Percentiles rank a stretch among this genome's conserved stretches.
Evolutionary conservation across 1,140 invertebrate genomes (phyloP).

Genomic region (Eciton burchellii): DNA sequence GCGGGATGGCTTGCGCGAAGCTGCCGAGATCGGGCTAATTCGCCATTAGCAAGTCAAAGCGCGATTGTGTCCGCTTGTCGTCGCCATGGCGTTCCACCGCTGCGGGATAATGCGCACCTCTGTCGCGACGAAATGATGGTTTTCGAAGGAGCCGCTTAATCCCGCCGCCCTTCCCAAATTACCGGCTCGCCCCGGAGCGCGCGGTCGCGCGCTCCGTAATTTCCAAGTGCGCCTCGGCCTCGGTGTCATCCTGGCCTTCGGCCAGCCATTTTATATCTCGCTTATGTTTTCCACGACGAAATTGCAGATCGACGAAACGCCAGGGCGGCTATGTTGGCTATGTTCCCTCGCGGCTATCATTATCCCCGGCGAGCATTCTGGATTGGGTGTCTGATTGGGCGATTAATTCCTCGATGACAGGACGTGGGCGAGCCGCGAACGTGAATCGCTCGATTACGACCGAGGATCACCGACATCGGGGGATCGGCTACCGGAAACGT

Average conservation of each 20-base stretch:
- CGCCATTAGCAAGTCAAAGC: constrained; percentile 74
- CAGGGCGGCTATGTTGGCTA: constrained; percentile 60
- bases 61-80: constrained; percentile 38
- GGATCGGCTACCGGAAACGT: neutral
- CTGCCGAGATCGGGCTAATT: constrained; percentile 23
- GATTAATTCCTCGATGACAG: constrained; percentile 64
- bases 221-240: constrained; percentile 73
- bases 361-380: constrained; percentile 51
- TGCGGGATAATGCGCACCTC: constrained; percentile 65
- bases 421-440: constrained; percentile 55
- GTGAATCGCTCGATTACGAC: neutral
- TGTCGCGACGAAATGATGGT: constrained; percentile 79
- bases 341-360: constrained; percentile 73
- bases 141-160: constrained; percentile 79
- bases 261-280: constrained; percentile 57
- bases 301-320: constrained; percentile 67
- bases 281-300: constrained; percentile 58
- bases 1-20: constrained; percentile 21
- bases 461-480: neutral
- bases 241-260: no score
- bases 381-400: constrained; percentile 53
- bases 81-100: constrained; percentile 44
- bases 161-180: constrained; percentile 80
- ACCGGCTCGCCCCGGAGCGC: constrained; percentile 68
- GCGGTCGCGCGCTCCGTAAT: constrained; percentile 78